phyloP scores from a whole-genome alignment of 23 tunicate species.

The Halocynthia aurantium region DNA sequence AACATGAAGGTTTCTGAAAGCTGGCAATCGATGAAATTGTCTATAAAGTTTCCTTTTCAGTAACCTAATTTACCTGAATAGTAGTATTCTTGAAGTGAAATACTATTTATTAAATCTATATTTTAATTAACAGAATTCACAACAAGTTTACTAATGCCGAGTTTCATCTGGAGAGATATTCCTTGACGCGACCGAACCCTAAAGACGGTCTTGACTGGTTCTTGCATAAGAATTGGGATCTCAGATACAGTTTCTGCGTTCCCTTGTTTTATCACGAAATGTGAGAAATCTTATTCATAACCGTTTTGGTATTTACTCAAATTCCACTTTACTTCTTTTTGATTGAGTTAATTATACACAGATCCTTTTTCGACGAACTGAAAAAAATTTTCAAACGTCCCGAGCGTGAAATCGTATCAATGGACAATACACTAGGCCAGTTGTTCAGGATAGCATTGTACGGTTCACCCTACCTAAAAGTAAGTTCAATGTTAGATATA shows the following conservation, averaged over 20 bases:
- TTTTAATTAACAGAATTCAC: too few relatives aligned
- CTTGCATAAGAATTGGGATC: neutral
- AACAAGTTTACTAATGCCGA: too few relatives aligned
- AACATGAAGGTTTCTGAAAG: too few relatives aligned
- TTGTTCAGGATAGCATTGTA: neutral
- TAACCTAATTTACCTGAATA: too few relatives aligned
- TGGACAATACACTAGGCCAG: slow-evolving; percentile 11
- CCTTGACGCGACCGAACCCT: neutral
- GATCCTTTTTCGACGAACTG: too few relatives aligned
- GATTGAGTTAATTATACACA: too few relatives aligned
- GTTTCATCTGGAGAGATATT: slow-evolving; percentile 3
- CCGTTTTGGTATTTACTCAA: too few relatives aligned
- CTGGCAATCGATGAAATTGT: too few relatives aligned
- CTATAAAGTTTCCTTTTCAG: too few relatives aligned
- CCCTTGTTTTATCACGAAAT: neutral
- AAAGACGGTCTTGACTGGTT: neutral
- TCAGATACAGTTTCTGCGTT: neutral
- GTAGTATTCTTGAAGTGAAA: too few relatives aligned
- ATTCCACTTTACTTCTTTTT: too few relatives aligned
- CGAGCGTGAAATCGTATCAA: neutral
- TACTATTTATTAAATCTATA: too few relatives aligned
- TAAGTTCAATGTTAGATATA: neutral
- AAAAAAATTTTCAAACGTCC: neutral
- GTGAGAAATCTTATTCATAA: neutral
- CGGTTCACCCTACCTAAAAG: neutral